Base-by-base conservation (phyloP, 2,113 vertebrate species). In the Cyanocitta stelleri region DNA sequence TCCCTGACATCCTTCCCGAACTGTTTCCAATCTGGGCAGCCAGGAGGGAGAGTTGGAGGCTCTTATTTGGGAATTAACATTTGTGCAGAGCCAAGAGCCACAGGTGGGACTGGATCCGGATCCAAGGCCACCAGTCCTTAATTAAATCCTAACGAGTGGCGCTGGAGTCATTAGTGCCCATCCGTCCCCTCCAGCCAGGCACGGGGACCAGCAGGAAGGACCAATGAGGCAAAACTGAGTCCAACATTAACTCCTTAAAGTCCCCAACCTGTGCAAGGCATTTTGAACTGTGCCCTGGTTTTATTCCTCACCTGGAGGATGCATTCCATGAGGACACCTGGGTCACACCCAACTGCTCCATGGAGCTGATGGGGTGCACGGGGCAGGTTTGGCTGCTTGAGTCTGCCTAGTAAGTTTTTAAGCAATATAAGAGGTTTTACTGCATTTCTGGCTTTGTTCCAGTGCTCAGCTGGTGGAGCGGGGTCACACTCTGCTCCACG, bases 381-480 rank as follows among this genome's bases (percentile, higher is more conserved):
- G 43, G 19, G 37, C 29, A 14, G 11, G 3, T 49, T 43, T 44
- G 63, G 19, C 6, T 54, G 6, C 61, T 10, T 20, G 13, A 61
- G 32, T 11, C n/a, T 10, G 11, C 33, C 30, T 4, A 2, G 5
- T 2, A 0, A 0, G 3, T 1, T 77, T 85, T 30, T 6, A 16
- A 33, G 43, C 14, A 20, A 3, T 3, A 1, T 0, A 1, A 33
- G 22, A 3, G 1, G 0, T 7, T 83, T 59, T 13, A 1, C 3
- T 16, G 29, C 49, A 1, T 61, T 85, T 59, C 13, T 61, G 39
- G 7, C 62, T 41, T 19, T 0, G 1, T 56, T 68, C 15, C 0
- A 0, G 35, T 1, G 71, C 71, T 13, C 24, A 8, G 73, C 58
- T 49, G 62, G 32, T 10, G 48, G 18, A 41, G 67, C 39, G 29